These are phyloP conservation scores for Neoarius graeffei DNA, from an alignment of 2,113 vertebrate species.

Conservation along the genomic window DNA sequence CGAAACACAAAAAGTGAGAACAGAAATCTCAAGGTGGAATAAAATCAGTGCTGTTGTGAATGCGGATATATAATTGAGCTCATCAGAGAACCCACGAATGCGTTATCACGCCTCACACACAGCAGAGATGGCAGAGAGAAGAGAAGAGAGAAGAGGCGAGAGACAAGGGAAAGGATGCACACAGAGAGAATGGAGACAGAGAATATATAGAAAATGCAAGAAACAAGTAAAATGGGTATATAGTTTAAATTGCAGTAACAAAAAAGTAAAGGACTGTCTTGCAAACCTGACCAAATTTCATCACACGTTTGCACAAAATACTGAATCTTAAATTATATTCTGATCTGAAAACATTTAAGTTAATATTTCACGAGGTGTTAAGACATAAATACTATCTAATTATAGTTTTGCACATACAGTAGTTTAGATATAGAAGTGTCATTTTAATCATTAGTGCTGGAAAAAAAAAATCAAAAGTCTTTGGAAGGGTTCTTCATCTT, in stretches of 20 bases:
- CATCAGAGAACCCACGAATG: conserved; percentile 65
- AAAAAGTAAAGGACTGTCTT: not conserved
- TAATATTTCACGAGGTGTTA: no score
- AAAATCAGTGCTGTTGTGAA: conserved; percentile 67
- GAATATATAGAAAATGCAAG: not conserved
- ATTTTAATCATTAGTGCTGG: no score
- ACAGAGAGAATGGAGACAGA: conserved; percentile 31
- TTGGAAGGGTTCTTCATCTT: no score
- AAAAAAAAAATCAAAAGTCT: no score
- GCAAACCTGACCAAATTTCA: not conserved
- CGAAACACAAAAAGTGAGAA: not conserved
- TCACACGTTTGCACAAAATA: not conserved
- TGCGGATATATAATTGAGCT: conserved; percentile 68
- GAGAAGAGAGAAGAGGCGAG: conserved; percentile 38
- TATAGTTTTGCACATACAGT: no score
- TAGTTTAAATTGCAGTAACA: not conserved
- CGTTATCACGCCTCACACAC: conserved; percentile 59
- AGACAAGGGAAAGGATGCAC: conserved; percentile 33
- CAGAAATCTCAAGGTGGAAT: conserved; percentile 14
- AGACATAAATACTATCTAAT: no score
- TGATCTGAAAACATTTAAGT: not conserved
- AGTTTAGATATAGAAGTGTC: no score
- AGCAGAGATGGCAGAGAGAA: not conserved
- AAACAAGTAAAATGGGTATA: not conserved
- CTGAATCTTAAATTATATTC: not conserved